phyloP scores from a whole-genome alignment of 2,888 invertebrate species.

The Drosophila eohydei region DNA sequence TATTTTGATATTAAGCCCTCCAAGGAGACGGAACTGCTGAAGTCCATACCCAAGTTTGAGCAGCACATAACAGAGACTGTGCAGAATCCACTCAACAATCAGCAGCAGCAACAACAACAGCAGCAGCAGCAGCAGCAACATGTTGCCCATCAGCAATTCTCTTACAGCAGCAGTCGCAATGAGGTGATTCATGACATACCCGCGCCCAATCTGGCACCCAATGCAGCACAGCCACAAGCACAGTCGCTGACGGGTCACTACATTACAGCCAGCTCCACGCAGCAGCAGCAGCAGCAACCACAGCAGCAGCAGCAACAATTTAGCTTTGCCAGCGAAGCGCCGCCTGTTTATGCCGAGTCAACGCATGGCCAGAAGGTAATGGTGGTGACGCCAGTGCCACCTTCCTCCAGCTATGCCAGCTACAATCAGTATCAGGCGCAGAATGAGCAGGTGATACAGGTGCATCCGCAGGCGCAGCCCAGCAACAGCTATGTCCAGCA shows the following conservation, averaged over 20 bases:
- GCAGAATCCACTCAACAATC: slow-evolving; percentile 55
- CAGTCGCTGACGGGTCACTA: slow-evolving; percentile 68
- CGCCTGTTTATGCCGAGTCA: slow-evolving; percentile 82
- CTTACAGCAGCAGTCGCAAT: slow-evolving; percentile 71
- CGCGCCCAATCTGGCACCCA: slow-evolving; percentile 81
- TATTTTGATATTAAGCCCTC: slow-evolving; percentile 86
- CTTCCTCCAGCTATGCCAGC: slow-evolving; percentile 56
- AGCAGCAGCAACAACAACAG: slow-evolving; percentile 25
- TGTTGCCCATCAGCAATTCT: slow-evolving; percentile 60
- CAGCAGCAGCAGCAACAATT: slow-evolving; percentile 46
- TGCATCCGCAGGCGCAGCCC: slow-evolving; percentile 68
- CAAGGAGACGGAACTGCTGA: slow-evolving; percentile 89
- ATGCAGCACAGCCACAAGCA: not conserved
- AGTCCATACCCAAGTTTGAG: slow-evolving; percentile 91
- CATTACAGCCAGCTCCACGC: slow-evolving; percentile 55
- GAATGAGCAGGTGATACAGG: slow-evolving; percentile 59
- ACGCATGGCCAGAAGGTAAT: slow-evolving; percentile 83
- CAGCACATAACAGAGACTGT: slow-evolving; percentile 89
- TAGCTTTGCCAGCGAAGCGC: slow-evolving; percentile 68
- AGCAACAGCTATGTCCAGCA: slow-evolving; percentile 70
- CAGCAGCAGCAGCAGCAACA: slow-evolving; percentile 27
- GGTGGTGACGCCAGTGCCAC: slow-evolving; percentile 83
- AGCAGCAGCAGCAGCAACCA: slow-evolving; percentile 40
- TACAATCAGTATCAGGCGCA: slow-evolving; percentile 68
- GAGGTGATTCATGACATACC: slow-evolving; percentile 84